Conservation (phyloP, 1,140 invertebrate species). For the Drosophila trapezifrons region DNA sequence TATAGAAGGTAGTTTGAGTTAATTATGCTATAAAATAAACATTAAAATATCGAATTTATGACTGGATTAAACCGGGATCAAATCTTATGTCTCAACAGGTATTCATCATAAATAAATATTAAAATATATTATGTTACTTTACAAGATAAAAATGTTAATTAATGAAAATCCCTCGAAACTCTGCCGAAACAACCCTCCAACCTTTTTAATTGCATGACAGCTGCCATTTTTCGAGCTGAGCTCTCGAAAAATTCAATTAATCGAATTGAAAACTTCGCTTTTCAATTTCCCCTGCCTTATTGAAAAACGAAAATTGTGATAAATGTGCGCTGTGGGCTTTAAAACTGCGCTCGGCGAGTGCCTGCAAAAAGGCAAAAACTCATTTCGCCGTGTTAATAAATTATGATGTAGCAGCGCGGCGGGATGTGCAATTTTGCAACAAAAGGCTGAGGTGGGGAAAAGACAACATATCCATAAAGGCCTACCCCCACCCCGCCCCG, state of each 20-base stretch:
- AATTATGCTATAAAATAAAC: too few species aligned
- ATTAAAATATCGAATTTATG: too few species aligned
- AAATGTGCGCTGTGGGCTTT: constrained; percentile 69
- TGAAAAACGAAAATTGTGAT: constrained; percentile 71
- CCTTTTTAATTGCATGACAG: background rate
- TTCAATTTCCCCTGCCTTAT: constrained; percentile 46
- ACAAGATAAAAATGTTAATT: too few species aligned
- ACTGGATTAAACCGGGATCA: too few species aligned
- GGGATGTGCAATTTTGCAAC: constrained; percentile 71
- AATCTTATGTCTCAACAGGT: too few species aligned
- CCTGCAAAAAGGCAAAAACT: constrained; percentile 58
- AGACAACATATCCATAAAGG: constrained; percentile 45
- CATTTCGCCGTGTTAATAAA: constrained; percentile 77
- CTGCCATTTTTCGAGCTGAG: background rate
- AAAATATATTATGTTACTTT: too few species aligned
- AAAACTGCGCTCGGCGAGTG: constrained; percentile 34
- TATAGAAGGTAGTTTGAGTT: too few species aligned
- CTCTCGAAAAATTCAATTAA: constrained; percentile 28
- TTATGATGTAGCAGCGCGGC: constrained; percentile 74
- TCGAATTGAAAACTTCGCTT: constrained; percentile 18
- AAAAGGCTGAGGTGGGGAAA: constrained; percentile 34
- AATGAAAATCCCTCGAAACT: background rate
- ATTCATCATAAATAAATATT: too few species aligned
- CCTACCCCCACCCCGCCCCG: constrained; percentile 14
- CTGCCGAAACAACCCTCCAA: background rate